Evolutionary conservation across 2,113 vertebrate genomes (phyloP).

Genomic region (Ophthalmolycus amberensis): DNA sequence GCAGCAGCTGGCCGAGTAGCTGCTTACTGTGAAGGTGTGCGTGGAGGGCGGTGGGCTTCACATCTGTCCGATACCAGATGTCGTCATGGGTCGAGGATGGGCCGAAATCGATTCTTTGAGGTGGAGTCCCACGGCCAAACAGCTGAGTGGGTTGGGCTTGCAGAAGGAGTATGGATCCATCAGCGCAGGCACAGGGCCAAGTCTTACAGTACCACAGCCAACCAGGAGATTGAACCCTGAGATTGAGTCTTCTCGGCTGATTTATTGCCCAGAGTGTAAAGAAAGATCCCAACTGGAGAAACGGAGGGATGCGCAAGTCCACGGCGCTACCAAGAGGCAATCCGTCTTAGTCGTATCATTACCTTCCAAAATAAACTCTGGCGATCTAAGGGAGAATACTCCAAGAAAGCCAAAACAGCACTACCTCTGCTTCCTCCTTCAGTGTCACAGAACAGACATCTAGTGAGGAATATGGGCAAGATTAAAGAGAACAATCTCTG

Average conservation of each 20-base stretch:
- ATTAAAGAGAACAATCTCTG: background rate
- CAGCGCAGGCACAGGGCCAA: conserved; percentile 42
- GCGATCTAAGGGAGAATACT: conserved; percentile 3
- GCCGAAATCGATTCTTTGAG: conserved; percentile 57
- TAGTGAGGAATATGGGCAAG: background rate
- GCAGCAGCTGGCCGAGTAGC: conserved; percentile 52
- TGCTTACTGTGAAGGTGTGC: conserved; percentile 27
- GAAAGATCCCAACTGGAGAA: conserved; percentile 19
- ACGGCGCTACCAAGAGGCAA: conserved; percentile 18
- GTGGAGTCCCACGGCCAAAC: conserved; percentile 51
- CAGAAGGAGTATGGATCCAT: conserved; percentile 48
- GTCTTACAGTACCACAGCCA: conserved; percentile 22
- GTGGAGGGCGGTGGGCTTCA: conserved; percentile 15
- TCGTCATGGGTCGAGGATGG: conserved; percentile 41
- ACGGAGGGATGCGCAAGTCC: conserved; percentile 22
- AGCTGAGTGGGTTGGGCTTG: conserved; percentile 48
- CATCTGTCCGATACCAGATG: conserved; percentile 47
- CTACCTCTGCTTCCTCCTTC: background rate
- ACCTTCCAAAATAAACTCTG: conserved; percentile 33
- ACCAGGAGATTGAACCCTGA: conserved; percentile 37
- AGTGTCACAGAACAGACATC: conserved; percentile 4
- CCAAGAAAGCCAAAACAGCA: conserved; percentile 12
- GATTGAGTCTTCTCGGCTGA: conserved; percentile 52
- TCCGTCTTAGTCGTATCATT: conserved; percentile 45
- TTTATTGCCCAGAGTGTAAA: conserved; percentile 53